These are phyloP conservation scores for Agraylea sexmaculata DNA, from an alignment of 1,140 invertebrate genomes.

Conservation along the genomic window DNA sequence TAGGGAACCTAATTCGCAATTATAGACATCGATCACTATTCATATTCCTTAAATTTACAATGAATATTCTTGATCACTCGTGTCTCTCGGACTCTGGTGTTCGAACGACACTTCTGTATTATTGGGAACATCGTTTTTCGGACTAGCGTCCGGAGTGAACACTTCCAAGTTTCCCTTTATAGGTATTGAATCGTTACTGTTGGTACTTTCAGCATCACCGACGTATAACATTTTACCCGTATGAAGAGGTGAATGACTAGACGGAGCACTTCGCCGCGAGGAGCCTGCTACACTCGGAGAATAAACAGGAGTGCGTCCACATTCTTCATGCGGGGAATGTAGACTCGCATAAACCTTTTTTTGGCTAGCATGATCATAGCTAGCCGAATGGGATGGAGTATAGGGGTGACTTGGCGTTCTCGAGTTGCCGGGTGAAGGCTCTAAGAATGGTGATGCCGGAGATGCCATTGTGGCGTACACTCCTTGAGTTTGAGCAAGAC, in stretches of 20 bases:
- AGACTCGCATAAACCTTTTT: constrained; percentile 19
- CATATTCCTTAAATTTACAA: too few relatives aligned
- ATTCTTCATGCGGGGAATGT: constrained; percentile 28
- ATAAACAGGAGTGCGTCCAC: constrained; percentile 19
- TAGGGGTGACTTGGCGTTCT: constrained; percentile 18
- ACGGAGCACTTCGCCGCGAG: constrained; percentile 19
- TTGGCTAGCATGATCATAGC: constrained; percentile 13
- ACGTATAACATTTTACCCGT: constrained; percentile 11
- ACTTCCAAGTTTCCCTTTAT: constrained; percentile 8
- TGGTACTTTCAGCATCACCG: constrained; percentile 14
- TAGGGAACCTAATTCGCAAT: background rate
- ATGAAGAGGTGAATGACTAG: constrained; percentile 11
- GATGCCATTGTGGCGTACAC: constrained; percentile 24
- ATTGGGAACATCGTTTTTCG: constrained; percentile 10
- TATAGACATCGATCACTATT: background rate
- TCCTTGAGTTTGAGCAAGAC: constrained; percentile 20
- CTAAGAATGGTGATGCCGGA: constrained; percentile 22
- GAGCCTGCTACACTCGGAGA: constrained; percentile 32
- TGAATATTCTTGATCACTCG: constrained; percentile 10
- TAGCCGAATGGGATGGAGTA: constrained; percentile 19
- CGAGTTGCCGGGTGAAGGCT: constrained; percentile 20
- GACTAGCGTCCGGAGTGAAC: constrained; percentile 12
- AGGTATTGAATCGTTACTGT: constrained; percentile 12
- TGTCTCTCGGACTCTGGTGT: constrained; percentile 14
- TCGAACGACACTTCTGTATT: background rate